Conservation (phyloP, 1,140 invertebrate species). For the Caligus rogercresseyi region DNA sequence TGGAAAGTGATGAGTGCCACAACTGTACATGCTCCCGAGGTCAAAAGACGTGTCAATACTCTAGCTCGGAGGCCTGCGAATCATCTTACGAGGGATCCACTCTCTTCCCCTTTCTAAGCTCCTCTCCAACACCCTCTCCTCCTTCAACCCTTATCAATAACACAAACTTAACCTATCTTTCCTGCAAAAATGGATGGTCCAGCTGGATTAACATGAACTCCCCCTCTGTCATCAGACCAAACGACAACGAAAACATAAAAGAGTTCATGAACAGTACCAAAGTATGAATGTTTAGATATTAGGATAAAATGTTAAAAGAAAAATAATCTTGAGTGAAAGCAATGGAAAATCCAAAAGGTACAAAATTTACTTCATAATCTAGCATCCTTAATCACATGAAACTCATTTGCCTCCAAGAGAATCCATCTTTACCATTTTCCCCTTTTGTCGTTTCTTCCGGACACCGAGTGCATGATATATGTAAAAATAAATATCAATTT, state of each 20-base stretch:
- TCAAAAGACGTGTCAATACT: neutral
- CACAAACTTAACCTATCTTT: neutral
- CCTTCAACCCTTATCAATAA: neutral
- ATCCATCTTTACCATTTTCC: too few relatives aligned
- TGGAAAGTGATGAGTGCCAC: conserved; percentile 50
- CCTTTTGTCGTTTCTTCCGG: too few relatives aligned
- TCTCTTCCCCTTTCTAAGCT: neutral
- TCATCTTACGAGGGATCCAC: neutral
- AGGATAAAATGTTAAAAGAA: too few relatives aligned
- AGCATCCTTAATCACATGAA: too few relatives aligned
- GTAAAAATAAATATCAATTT: neutral
- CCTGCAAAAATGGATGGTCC: conserved; percentile 49
- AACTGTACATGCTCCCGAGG: conserved; percentile 36
- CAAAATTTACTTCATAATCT: too few relatives aligned
- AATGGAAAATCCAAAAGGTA: too few relatives aligned
- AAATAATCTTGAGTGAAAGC: too few relatives aligned
- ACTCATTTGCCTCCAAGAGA: too few relatives aligned
- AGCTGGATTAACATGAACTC: conserved; percentile 48
- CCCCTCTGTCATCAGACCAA: conserved; percentile 25
- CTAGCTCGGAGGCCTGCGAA: neutral
- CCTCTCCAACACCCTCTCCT: neutral
- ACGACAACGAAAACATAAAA: conserved; percentile 45
- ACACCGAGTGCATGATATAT: neutral
- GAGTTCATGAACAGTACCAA: conserved; percentile 9
- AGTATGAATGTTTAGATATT: too few relatives aligned